These are phyloP conservation scores for Eulacestoma nigropectus DNA, from an alignment of 2,113 vertebrate genomes.

Conservation along the genomic window DNA sequence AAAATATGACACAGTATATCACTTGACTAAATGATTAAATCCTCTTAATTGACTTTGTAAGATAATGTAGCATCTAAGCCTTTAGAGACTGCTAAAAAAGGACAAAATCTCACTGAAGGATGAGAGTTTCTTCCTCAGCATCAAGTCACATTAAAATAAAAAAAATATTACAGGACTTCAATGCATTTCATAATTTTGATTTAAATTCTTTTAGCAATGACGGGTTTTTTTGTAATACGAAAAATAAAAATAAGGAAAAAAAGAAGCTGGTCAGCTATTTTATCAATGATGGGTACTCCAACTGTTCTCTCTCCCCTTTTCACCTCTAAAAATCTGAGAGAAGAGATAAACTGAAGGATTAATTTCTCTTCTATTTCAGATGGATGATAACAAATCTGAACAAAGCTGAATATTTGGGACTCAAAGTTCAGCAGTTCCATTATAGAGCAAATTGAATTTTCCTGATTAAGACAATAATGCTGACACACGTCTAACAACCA, in stretches of 20 bases:
- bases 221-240: background rate
- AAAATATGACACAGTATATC: background rate
- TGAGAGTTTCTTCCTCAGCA: background rate
- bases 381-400: background rate
- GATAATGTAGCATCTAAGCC: background rate
- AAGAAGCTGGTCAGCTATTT: background rate
- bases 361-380: background rate
- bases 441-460: background rate
- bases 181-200: background rate
- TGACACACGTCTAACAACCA: background rate
- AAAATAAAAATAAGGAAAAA: background rate
- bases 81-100: background rate
- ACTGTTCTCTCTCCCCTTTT: background rate
- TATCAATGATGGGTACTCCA: background rate
- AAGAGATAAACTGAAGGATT: background rate
- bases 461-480: background rate
- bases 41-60: background rate
- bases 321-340: background rate
- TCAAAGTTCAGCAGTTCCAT: background rate
- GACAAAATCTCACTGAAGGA: background rate
- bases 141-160: background rate
- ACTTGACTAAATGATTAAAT: background rate
- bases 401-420: background rate
- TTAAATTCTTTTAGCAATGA: background rate
- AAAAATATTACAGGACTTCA: background rate